These are phyloP conservation scores for Cherax destructor DNA, from an alignment of 1,140 invertebrate genomes.

Conservation along the genomic window DNA sequence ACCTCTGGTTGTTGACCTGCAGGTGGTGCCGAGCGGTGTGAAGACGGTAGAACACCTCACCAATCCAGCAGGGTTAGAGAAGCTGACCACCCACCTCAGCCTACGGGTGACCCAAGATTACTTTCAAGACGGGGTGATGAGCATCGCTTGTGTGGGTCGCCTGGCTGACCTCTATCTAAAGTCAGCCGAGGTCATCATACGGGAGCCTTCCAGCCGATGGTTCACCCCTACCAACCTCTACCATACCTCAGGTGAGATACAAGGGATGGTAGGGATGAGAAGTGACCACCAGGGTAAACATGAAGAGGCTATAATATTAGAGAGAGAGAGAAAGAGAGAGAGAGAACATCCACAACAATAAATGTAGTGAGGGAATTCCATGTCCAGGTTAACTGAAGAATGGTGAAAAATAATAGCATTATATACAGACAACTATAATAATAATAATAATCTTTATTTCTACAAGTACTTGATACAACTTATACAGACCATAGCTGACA, in stretches of 20 bases:
- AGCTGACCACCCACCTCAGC: constrained; percentile 15
- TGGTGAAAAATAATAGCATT: too few relatives aligned
- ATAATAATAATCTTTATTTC: too few relatives aligned
- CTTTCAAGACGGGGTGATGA: constrained; percentile 47
- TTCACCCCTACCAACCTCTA: constrained; percentile 62
- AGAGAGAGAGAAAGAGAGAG: too few relatives aligned
- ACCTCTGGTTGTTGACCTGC: not conserved
- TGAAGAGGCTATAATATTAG: too few relatives aligned
- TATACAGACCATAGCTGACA: too few relatives aligned
- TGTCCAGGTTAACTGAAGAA: too few relatives aligned
- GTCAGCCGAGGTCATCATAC: constrained; percentile 49
- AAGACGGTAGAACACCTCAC: constrained; percentile 16
- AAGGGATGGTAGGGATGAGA: not conserved
- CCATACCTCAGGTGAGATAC: constrained; percentile 58
- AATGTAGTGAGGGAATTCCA: too few relatives aligned
- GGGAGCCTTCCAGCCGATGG: constrained; percentile 64
- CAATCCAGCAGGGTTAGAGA: constrained; percentile 57
- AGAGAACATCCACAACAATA: too few relatives aligned
- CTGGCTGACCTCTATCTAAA: constrained; percentile 60
- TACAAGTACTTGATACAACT: too few relatives aligned
- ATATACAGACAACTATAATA: too few relatives aligned
- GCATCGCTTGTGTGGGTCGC: constrained; percentile 44
- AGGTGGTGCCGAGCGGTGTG: constrained; percentile 7
- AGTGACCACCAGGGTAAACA: too few relatives aligned
- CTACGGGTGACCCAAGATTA: constrained; percentile 40